Conservation (phyloP, 2,888 invertebrate genomes). For the Drepanosiphum platanoidis region DNA sequence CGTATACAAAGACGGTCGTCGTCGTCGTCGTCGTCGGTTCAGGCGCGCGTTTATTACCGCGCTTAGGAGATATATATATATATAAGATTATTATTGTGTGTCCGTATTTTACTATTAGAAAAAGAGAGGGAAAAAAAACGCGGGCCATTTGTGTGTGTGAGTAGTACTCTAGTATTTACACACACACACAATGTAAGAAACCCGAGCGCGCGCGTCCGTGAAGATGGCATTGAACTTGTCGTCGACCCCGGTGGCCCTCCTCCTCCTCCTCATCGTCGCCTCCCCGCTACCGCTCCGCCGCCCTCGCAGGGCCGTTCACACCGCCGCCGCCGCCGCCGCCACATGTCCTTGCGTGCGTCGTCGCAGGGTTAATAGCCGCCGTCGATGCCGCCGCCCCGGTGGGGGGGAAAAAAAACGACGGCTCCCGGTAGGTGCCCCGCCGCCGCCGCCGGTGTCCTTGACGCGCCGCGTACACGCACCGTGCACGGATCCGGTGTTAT, state of each 20-base stretch:
- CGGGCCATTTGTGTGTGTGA: slow-evolving; percentile 14
- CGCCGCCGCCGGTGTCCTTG: slow-evolving; percentile 37
- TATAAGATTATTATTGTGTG: slow-evolving; percentile 30
- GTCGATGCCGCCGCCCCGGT: slow-evolving; percentile 11
- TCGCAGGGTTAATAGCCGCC: slow-evolving; percentile 58
- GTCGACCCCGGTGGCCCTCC: slow-evolving; percentile 56
- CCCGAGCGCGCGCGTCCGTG: slow-evolving; percentile 57
- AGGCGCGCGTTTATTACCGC: slow-evolving; percentile 4
- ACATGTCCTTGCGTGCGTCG: slow-evolving; percentile 55
- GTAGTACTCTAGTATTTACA: neutral
- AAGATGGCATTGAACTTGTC: slow-evolving; percentile 62
- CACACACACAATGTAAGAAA: slow-evolving; percentile 28
- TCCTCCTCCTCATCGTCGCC: neutral
- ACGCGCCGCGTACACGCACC: neutral
- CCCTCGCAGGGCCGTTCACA: slow-evolving; percentile 60
- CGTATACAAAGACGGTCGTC: neutral
- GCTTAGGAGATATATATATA: no score
- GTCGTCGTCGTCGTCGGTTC: neutral
- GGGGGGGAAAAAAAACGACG: slow-evolving; percentile 23
- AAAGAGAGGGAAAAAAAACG: slow-evolving; percentile 55
- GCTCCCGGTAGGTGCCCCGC: slow-evolving; percentile 43
- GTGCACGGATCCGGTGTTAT: slow-evolving; percentile 36
- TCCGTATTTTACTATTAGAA: neutral
- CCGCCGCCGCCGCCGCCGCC: slow-evolving; percentile 33
- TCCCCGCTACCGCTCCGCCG: slow-evolving; percentile 13